These are phyloP conservation scores for Urophycis tenuis DNA, from an alignment of 2,797 vertebrate genomes.

Conservation along the genomic window DNA sequence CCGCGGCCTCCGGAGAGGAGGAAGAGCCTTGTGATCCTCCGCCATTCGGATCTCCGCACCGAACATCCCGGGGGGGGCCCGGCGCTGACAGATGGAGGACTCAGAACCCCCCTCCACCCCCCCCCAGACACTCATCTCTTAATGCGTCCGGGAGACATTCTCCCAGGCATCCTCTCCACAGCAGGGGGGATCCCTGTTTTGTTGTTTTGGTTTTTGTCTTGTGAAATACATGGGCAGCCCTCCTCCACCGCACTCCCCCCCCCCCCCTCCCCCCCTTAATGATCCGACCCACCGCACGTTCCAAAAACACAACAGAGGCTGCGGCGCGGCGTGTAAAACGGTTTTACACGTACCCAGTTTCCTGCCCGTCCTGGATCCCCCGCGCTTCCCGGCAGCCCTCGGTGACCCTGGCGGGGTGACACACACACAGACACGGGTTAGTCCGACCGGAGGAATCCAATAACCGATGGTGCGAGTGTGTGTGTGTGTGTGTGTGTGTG, in stretches of 20 bases:
- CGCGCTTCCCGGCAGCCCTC: slow-evolving; percentile 62
- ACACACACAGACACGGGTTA: neutral
- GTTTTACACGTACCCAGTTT: slow-evolving; percentile 63
- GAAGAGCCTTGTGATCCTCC: slow-evolving; percentile 36
- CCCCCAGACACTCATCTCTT: slow-evolving; percentile 41
- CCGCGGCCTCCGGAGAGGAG: slow-evolving; percentile 38
- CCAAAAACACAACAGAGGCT: neutral
- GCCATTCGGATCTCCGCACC: slow-evolving; percentile 45
- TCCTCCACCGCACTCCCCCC: neutral
- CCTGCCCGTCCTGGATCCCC: slow-evolving; percentile 64
- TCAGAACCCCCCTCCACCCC: no score
- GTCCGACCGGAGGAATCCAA: neutral
- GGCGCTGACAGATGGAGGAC: slow-evolving; percentile 35
- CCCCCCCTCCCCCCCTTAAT: neutral
- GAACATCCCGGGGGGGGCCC: slow-evolving; percentile 24
- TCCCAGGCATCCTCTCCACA: slow-evolving; percentile 35
- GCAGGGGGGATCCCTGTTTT: slow-evolving; percentile 35
- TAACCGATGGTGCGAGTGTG: neutral
- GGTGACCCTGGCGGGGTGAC: slow-evolving; percentile 62
- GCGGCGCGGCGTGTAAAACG: neutral
- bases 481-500: neutral
- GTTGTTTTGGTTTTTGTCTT: slow-evolving; percentile 22
- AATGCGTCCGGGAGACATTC: slow-evolving; percentile 39
- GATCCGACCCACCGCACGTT: neutral
- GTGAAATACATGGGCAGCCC: slow-evolving; percentile 28